Evolutionary conservation across 2,888 invertebrate species (phyloP), one percentile per base, ranked within the genome.

Genomic region (Anarsia innoxiella): DNA sequence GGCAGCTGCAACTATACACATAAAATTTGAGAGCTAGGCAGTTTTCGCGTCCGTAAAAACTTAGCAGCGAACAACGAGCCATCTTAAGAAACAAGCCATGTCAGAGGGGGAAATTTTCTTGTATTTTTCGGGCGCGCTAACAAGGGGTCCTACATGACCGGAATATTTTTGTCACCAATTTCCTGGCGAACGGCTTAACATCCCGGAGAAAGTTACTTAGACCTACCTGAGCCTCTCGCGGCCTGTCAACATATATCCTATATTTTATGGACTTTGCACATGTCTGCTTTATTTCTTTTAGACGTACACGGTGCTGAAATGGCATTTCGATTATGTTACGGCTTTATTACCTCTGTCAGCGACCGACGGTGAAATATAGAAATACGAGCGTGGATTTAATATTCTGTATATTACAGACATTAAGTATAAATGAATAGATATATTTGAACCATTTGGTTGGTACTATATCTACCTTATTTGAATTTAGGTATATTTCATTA

Each of bases 131-230:
- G 60, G 64, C 54, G 57, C 68, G 67, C 68, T 82, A 82, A 80
- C 80, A 82, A 82, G 80, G 67, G 68, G 59, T 58, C 49, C 59
- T 71, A 75, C 83, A 84, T 79, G 83, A 82, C 74, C 69, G 66
- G 83, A 84, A 84, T 84, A 82, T 75, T 79, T 75, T 73, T 69
- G 74, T 72, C 77, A 66, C 68, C 72, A 79, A 77, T 79, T 78
- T 79, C 66, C 71, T 69, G 66, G 64, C 63, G n/a, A 72, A 74
- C 64, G 71, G 74, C 72, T 80, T 77, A 77, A 70, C 67, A 56
- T 66, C 47, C 62, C 63, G 59, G 62, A 67, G 70, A 74, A 75
- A 72, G 70, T 76, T 72, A 68, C 71, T 70, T 65, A 69, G 70
- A 70, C 66, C 66, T 71, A 75, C 74, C 74, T 74, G 69, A 59